Evolutionary conservation across 1,140 invertebrate genomes (phyloP).

Genomic region (Listronotus bonariensis): DNA sequence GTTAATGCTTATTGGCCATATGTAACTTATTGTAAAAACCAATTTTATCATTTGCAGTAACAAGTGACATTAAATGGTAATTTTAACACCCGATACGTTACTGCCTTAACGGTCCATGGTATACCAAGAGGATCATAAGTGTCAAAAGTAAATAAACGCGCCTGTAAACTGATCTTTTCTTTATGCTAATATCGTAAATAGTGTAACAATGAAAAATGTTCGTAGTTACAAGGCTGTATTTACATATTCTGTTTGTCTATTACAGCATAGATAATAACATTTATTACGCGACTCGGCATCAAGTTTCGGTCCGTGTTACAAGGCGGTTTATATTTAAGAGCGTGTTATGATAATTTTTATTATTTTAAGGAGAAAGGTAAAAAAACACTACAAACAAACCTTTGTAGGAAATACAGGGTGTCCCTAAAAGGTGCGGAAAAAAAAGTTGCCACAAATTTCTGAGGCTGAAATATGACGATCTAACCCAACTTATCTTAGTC

Average conservation of each 20-base stretch:
- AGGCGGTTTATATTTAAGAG: too few species aligned
- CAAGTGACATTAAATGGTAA: slow-evolving; percentile 21
- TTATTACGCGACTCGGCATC: slow-evolving; percentile 15
- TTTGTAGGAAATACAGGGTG: too few species aligned
- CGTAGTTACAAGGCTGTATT: slow-evolving; percentile 27
- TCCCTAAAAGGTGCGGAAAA: too few species aligned
- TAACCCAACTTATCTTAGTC: too few species aligned
- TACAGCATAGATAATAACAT: slow-evolving; percentile 27
- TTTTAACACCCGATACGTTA: slow-evolving; percentile 18
- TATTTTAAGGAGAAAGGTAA: too few species aligned
- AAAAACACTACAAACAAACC: too few species aligned
- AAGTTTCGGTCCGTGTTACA: slow-evolving; percentile 13
- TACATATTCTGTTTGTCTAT: slow-evolving; percentile 22
- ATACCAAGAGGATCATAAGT: slow-evolving; percentile 9
- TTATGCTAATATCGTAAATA: slow-evolving; percentile 21
- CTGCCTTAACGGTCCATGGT: slow-evolving; percentile 8
- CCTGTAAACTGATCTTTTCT: slow-evolving; percentile 4
- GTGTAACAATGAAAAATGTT: slow-evolving; percentile 8
- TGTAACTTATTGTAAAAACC: slow-evolving; percentile 12
- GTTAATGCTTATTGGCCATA: slow-evolving; percentile 8
- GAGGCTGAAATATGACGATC: too few species aligned
- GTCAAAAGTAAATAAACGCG: slow-evolving; percentile 16
- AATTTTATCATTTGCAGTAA: slow-evolving; percentile 19
- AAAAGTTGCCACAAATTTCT: too few species aligned
- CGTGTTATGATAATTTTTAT: too few species aligned